Conservation (phyloP, 2,888 invertebrate genomes). For the Palloptera scutellata region DNA sequence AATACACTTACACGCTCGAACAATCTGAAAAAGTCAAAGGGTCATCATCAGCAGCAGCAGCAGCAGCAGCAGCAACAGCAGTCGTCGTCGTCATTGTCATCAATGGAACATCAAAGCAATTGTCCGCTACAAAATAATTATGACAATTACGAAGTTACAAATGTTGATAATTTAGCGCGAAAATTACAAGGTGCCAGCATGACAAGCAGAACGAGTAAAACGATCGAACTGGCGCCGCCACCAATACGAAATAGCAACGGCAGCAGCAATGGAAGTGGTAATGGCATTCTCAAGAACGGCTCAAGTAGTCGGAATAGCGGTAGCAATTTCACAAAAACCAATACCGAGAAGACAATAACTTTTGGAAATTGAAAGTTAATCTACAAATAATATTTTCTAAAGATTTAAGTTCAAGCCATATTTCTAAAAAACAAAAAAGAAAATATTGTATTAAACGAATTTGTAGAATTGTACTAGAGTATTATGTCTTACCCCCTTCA, state of each 20-base stretch:
- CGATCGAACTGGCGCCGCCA: not conserved
- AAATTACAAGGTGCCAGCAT: constrained; percentile 47
- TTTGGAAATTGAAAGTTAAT: constrained; percentile 56
- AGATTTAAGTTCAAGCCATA: too few relatives aligned
- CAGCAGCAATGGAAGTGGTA: constrained; percentile 33
- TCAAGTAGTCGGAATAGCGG: constrained; percentile 43
- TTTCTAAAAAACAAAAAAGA: too few relatives aligned
- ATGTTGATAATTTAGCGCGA: constrained; percentile 50
- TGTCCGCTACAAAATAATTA: constrained; percentile 52
- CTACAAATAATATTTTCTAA: too few relatives aligned
- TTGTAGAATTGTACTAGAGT: not conserved
- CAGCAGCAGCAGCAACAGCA: constrained; percentile 2
- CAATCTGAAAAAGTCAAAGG: constrained; percentile 71
- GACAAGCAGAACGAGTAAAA: constrained; percentile 9
- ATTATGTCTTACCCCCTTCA: too few relatives aligned
- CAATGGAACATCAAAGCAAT: constrained; percentile 42
- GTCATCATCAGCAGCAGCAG: constrained; percentile 9
- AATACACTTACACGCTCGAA: constrained; percentile 79
- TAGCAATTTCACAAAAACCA: constrained; percentile 43
- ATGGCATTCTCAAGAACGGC: constrained; percentile 67
- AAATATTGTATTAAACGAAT: not conserved
- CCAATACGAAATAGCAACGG: constrained; percentile 9
- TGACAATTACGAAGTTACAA: constrained; percentile 48
- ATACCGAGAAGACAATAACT: constrained; percentile 59
- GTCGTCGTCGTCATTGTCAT: constrained; percentile 7